phyloP scores from a whole-genome alignment of 2,797 vertebrate species.

The Sebastes matsubarae region DNA sequence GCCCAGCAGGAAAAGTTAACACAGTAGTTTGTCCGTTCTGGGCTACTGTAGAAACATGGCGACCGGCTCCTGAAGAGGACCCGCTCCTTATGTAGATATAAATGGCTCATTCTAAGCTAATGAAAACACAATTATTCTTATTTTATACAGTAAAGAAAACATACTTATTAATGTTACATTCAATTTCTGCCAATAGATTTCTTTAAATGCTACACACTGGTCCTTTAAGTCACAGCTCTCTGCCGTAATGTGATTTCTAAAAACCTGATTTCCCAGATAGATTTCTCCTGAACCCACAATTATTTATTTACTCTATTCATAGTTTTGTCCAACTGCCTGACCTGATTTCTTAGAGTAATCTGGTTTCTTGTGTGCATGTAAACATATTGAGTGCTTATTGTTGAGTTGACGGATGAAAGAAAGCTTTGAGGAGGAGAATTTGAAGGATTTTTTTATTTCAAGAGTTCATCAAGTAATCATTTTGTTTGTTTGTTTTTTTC shows the following conservation, averaged over 20 bases:
- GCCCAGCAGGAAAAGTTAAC: too few species aligned
- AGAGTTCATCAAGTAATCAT: neutral
- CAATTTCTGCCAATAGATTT: too few species aligned
- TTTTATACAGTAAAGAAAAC: too few species aligned
- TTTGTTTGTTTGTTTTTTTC: neutral
- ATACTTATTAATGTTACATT: too few species aligned
- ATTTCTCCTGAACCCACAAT: neutral
- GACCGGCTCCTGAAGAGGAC: too few species aligned
- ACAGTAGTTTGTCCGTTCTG: too few species aligned
- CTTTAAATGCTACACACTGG: too few species aligned
- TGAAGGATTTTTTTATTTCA: neutral
- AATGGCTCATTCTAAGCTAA: too few species aligned
- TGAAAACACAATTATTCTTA: too few species aligned
- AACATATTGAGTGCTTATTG: neutral
- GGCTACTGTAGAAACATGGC: too few species aligned
- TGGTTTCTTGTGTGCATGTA: neutral
- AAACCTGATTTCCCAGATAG: too few species aligned
- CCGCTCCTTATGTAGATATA: too few species aligned
- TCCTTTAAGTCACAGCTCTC: neutral
- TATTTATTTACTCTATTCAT: neutral
- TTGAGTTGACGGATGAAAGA: neutral
- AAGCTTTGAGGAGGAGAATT: neutral
- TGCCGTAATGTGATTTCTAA: neutral
- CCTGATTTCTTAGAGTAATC: neutral
- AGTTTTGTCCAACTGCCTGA: neutral